Evolutionary conservation across 2,797 vertebrate genomes (phyloP).

Genomic region (Phataginus tricuspis): DNA sequence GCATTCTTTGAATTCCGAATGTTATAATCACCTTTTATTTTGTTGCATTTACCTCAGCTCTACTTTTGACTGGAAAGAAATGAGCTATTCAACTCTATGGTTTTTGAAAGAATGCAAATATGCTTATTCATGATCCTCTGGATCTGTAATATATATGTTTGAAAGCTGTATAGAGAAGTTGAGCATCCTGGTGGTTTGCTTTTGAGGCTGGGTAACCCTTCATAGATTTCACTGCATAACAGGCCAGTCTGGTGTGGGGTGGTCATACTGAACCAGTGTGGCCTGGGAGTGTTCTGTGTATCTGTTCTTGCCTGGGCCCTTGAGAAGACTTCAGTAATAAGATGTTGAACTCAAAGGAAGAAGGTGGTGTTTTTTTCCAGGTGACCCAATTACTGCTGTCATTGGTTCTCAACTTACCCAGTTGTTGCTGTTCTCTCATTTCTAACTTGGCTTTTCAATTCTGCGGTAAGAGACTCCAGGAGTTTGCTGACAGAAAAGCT

Average conservation of each 20-base stretch:
- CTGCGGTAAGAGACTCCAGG: conserved; percentile 40
- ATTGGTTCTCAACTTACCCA: conserved; percentile 56
- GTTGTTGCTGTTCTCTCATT: conserved; percentile 21
- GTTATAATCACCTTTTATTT: conserved; percentile 33
- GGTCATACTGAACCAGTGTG: not conserved
- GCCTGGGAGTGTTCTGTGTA: not conserved
- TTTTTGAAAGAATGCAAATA: conserved; percentile 67
- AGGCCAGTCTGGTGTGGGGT: not conserved
- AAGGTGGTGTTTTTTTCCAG: conserved; percentile 48
- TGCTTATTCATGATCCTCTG: conserved; percentile 84
- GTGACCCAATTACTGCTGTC: conserved; percentile 58
- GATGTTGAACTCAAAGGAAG: conserved; percentile 48
- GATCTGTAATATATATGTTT: conserved; percentile 60
- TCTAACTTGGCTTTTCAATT: not conserved
- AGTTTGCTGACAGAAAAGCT: conserved; percentile 44
- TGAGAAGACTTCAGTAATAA: conserved; percentile 51
- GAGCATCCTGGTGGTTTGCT: conserved; percentile 55
- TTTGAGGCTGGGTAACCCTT: conserved; percentile 42
- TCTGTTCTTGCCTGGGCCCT: not conserved
- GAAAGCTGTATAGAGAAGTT: conserved; percentile 41
- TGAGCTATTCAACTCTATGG: conserved; percentile 33
- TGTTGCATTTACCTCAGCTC: not conserved
- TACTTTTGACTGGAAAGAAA: conserved; percentile 32
- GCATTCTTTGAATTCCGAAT: not conserved
- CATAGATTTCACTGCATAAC: not conserved